A percentile compares a stretch with the other conserved stretches of the same genome.
Evolutionary conservation across 2,797 vertebrate genomes (phyloP).

Genomic region (Denticeps clupeoides): DNA sequence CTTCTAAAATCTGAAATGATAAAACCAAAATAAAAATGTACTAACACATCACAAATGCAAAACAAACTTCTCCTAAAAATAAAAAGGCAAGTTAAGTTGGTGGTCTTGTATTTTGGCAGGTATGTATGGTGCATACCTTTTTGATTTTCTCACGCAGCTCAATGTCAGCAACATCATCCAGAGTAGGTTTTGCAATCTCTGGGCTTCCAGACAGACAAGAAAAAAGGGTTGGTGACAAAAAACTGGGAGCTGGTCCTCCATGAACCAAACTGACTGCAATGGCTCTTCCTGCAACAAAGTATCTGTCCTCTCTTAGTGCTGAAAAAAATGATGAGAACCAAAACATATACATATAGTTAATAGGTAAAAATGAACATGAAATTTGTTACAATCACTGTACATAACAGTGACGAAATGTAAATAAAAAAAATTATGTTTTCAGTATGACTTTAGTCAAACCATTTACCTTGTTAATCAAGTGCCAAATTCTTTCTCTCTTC

Average conservation of each 20-base stretch:
- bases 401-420: too few species aligned
- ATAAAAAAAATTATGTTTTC: background rate
- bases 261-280: constrained; percentile 4
- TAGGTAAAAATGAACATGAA: too few species aligned
- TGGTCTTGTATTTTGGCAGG: background rate
- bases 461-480: too few species aligned
- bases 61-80: background rate
- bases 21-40: background rate
- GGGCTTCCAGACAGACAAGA: background rate
- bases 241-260: constrained; percentile 4
- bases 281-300: background rate
- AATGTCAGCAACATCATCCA: background rate
- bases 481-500: background rate
- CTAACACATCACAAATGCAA: background rate
- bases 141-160: background rate
- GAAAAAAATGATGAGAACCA: background rate
- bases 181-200: background rate
- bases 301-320: background rate
- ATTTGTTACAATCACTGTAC: too few species aligned
- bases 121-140: background rate
- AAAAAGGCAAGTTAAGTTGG: background rate
- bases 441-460: too few species aligned
- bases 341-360: too few species aligned
- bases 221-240: background rate
- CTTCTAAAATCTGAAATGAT: background rate